These are phyloP conservation scores for Drosophila anceps DNA, from an alignment of 2,888 invertebrate species.

Conservation along the genomic window DNA sequence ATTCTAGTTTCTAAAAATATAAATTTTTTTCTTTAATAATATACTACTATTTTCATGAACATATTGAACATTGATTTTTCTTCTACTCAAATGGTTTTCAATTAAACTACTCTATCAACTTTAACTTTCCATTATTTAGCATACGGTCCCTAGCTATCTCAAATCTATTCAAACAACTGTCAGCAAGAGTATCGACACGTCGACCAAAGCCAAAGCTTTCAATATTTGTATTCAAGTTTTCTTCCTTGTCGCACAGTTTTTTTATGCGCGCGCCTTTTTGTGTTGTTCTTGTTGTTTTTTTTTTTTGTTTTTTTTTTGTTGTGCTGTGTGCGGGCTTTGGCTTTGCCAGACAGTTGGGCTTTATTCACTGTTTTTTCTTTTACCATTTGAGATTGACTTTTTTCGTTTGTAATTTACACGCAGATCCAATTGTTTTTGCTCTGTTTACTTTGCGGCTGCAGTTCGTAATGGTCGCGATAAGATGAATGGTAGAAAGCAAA, in stretches of 20 bases:
- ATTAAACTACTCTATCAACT: neutral
- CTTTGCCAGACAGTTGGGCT: constrained; percentile 42
- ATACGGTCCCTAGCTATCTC: neutral
- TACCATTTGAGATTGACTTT: constrained; percentile 79
- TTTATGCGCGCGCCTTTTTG: constrained; percentile 40
- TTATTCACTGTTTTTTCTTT: constrained; percentile 55
- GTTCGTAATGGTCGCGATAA: constrained; percentile 37
- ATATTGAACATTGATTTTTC: too few species aligned
- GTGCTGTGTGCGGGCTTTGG: constrained; percentile 15
- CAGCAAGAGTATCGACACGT: constrained; percentile 35
- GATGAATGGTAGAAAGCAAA: constrained; percentile 43
- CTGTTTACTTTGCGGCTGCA: constrained; percentile 42
- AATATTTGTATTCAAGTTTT: neutral
- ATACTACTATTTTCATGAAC: too few species aligned
- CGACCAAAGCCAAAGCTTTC: constrained; percentile 4
- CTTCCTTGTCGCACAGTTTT: constrained; percentile 37
- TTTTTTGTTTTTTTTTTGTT: constrained; percentile 1
- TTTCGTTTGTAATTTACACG: constrained; percentile 54
- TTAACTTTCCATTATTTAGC: neutral
- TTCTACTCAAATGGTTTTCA: too few species aligned
- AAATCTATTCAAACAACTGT: neutral
- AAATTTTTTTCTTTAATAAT: too few species aligned
- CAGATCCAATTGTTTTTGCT: constrained; percentile 32
- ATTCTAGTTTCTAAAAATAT: neutral
- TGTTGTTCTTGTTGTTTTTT: neutral